Conservation (phyloP, 92 coral and sea anemone genomes). For the Parazoanthus atlanticus region DNA sequence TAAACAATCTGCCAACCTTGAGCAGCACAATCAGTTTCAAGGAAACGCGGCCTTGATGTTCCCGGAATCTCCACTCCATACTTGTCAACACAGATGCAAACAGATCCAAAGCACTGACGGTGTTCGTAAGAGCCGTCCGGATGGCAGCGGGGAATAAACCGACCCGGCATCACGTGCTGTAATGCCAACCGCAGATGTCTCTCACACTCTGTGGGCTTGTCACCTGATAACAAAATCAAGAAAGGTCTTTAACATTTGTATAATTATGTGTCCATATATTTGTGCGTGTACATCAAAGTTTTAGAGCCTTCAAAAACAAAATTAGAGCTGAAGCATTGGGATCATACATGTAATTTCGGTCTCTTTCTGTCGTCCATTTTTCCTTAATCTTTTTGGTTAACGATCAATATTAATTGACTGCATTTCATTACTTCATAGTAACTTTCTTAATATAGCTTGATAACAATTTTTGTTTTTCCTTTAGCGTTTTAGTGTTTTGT, state of each 20-base stretch:
- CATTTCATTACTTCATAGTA: no score
- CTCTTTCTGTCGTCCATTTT: no score
- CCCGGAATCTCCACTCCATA: slow-evolving; percentile 87
- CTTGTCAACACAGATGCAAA: slow-evolving; percentile 87
- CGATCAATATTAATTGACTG: no score
- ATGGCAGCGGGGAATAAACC: slow-evolving; percentile 84
- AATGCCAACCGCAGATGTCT: slow-evolving; percentile 71
- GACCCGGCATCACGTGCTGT: slow-evolving; percentile 80
- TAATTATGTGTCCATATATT: neutral
- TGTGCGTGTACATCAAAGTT: no score
- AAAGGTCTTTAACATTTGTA: neutral
- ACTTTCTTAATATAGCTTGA: no score
- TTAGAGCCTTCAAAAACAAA: no score
- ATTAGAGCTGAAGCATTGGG: no score
- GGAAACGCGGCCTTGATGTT: slow-evolving; percentile 77
- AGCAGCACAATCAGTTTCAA: slow-evolving; percentile 65
- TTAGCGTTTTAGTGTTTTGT: no score
- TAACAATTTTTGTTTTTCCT: no score
- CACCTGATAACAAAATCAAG: slow-evolving; percentile 29
- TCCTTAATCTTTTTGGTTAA: no score
- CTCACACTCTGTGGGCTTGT: slow-evolving; percentile 67
- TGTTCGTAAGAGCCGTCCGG: slow-evolving; percentile 77
- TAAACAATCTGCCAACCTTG: slow-evolving; percentile 53
- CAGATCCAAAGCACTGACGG: slow-evolving; percentile 81
- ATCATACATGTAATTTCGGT: no score